These are phyloP conservation scores for Drosophila micromelanica DNA, from an alignment of 1,140 invertebrate genomes.

Conservation along the genomic window DNA sequence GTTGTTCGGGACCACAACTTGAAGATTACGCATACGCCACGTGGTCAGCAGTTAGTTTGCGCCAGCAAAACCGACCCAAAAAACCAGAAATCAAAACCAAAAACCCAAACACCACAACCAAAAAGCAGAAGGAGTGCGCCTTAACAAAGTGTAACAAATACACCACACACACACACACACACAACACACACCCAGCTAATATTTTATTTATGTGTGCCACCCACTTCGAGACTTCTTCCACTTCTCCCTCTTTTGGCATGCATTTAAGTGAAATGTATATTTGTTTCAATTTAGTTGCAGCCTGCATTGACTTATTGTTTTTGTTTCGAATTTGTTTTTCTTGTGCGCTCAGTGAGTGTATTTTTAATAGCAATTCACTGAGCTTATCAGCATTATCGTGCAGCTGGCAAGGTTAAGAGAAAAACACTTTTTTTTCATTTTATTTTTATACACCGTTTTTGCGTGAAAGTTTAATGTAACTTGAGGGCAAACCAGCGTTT, in stretches of 20 bases:
- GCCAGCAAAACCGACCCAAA: slow-evolving; percentile 7
- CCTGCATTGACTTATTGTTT: slow-evolving; percentile 50
- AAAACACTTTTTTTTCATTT: not conserved
- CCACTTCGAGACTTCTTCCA: too few species aligned
- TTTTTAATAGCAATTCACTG: slow-evolving; percentile 12
- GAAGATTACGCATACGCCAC: slow-evolving; percentile 47
- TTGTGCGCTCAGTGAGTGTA: slow-evolving; percentile 12
- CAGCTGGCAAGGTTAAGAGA: not conserved
- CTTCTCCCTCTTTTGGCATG: not conserved
- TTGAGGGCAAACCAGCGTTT: too few species aligned
- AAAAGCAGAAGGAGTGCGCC: slow-evolving; percentile 6
- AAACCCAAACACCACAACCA: slow-evolving; percentile 18
- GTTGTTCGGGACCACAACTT: not conserved
- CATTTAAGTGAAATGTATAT: slow-evolving; percentile 47
- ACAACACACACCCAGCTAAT: slow-evolving; percentile 19
- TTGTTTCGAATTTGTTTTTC: slow-evolving; percentile 28
- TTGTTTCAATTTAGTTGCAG: slow-evolving; percentile 53
- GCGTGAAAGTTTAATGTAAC: too few species aligned
- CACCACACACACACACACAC: not conserved
- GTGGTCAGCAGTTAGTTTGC: slow-evolving; percentile 20
- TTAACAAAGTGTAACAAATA: slow-evolving; percentile 37
- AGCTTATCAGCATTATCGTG: slow-evolving; percentile 16
- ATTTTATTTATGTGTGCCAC: slow-evolving; percentile 39
- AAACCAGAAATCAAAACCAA: slow-evolving; percentile 24
- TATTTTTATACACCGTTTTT: not conserved